Evolutionary conservation across 2,888 invertebrate species (phyloP).

Genomic region (Kryphioiulus occultus): DNA sequence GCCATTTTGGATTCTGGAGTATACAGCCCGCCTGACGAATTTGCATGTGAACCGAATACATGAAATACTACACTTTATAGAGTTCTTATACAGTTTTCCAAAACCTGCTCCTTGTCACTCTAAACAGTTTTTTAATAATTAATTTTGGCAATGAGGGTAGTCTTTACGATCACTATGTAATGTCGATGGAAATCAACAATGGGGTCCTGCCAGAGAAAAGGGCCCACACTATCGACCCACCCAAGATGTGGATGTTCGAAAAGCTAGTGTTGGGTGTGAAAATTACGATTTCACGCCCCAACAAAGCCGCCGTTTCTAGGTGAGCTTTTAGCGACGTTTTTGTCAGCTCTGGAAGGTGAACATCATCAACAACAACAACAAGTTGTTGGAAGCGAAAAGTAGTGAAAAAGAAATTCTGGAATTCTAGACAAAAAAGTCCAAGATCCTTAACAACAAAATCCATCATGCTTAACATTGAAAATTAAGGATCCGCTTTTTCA

Average conservation of each 20-base stretch:
- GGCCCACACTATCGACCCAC: not conserved
- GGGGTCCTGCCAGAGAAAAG: not conserved
- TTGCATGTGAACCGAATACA: too few species aligned
- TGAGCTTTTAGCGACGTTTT: not conserved
- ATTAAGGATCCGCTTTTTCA: not conserved
- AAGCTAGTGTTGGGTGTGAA: constrained; percentile 18
- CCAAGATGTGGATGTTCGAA: not conserved
- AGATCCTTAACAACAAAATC: not conserved
- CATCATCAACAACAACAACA: not conserved
- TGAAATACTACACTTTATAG: too few species aligned
- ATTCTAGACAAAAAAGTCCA: not conserved
- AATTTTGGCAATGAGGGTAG: too few species aligned
- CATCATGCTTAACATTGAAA: constrained; percentile 14
- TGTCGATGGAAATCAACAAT: too few species aligned
- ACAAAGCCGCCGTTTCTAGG: not conserved
- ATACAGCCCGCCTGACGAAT: too few species aligned
- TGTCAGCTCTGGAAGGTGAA: not conserved
- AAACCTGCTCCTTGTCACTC: too few species aligned
- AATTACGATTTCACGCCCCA: constrained; percentile 43
- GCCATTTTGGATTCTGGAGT: too few species aligned
- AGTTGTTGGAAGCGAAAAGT: not conserved
- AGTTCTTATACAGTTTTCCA: too few species aligned
- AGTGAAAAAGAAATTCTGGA: not conserved
- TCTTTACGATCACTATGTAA: too few species aligned
- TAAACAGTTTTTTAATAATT: too few species aligned